Conservation (phyloP, 2,888 invertebrate species). For the Tuberolachnus salignus region DNA sequence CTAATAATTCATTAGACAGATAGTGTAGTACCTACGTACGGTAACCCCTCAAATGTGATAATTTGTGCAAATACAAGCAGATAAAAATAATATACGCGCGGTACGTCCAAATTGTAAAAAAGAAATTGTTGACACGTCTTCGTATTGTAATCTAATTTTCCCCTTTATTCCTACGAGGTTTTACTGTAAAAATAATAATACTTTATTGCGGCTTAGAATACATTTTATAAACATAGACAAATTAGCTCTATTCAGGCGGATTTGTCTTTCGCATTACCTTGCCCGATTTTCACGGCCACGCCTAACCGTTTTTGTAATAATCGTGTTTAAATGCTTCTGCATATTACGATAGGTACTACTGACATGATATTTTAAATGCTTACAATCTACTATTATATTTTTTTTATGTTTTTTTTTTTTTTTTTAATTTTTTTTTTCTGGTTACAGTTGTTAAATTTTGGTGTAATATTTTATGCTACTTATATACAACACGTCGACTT, state of each 20-base stretch:
- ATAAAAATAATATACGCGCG: constrained; percentile 31
- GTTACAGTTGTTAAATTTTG: not conserved
- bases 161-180: constrained; percentile 15
- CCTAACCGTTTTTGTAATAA: constrained; percentile 2
- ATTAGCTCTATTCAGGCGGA: constrained; percentile 51
- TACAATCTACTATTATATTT: not conserved
- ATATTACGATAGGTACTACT: too few species aligned
- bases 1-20: constrained; percentile 56
- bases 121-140: constrained; percentile 50
- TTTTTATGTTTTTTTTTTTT: too few species aligned
- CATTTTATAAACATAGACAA: constrained; percentile 22
- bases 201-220: not conserved
- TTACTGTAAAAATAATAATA: constrained; percentile 28
- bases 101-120: constrained; percentile 36
- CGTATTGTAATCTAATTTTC: constrained; percentile 42
- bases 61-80: constrained; percentile 53
- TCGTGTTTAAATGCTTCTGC: not conserved
- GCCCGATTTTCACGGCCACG: constrained; percentile 23
- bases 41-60: constrained; percentile 51
- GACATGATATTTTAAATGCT: too few species aligned
- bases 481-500: not conserved
- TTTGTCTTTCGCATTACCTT: constrained; percentile 38
- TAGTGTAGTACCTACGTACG: constrained; percentile 14
- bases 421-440: not conserved
- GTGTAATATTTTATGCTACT: not conserved